Evolutionary conservation across 1,140 invertebrate species (phyloP).

Genomic region (Cephus cinctus): DNA sequence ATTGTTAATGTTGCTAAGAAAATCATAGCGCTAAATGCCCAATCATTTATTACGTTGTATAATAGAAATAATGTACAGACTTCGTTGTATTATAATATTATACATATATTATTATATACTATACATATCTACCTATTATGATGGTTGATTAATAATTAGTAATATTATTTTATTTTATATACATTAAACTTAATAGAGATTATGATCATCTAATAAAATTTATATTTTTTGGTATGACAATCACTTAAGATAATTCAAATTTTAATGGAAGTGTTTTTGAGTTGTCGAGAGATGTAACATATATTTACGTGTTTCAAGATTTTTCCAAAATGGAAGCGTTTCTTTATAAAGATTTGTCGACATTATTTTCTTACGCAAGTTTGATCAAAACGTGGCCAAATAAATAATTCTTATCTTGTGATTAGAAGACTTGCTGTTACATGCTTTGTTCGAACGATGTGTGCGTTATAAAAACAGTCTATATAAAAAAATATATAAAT

Average conservation of each 20-base stretch:
- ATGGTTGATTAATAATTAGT: constrained; percentile 32
- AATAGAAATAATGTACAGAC: constrained; percentile 41
- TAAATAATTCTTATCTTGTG: no score
- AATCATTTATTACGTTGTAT: constrained; percentile 33
- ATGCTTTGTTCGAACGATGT: no score
- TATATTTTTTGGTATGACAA: constrained; percentile 50
- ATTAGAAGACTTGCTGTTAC: no score
- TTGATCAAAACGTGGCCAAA: no score
- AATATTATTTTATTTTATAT: constrained; percentile 45
- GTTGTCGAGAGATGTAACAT: no score
- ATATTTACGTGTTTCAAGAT: no score
- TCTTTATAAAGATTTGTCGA: no score
- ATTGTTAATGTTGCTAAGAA: constrained; percentile 33
- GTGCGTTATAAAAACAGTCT: no score
- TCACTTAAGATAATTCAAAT: constrained; percentile 13
- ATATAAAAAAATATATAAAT: no score
- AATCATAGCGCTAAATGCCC: constrained; percentile 26
- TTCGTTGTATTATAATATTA: constrained; percentile 34
- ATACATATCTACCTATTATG: constrained; percentile 30
- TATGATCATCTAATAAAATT: constrained; percentile 48
- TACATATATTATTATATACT: constrained; percentile 23
- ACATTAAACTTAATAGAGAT: constrained; percentile 28
- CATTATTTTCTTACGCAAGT: no score
- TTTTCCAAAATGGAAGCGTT: no score
- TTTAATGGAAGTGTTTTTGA: no score